phyloP scores from a whole-genome alignment of 2,797 vertebrate species.

The Peromyscus aztecus region DNA sequence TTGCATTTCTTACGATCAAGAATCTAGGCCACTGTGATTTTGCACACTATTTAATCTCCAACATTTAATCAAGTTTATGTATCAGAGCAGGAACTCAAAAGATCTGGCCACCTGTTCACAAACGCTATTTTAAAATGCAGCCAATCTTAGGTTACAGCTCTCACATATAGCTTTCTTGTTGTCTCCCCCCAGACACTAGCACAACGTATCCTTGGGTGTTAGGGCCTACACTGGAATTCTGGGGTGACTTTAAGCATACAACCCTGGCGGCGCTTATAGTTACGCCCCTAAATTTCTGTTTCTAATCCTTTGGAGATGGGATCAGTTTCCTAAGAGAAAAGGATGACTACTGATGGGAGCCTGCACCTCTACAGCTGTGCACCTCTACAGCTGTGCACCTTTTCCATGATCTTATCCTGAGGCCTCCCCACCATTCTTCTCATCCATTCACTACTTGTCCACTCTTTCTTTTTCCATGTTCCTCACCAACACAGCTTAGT shows the following conservation, averaged over 20 bases:
- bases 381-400: not conserved
- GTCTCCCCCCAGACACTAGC: not conserved
- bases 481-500: not conserved
- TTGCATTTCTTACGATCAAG: not conserved
- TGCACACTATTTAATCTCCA: not conserved
- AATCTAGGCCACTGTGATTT: not conserved
- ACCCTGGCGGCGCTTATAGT: not conserved
- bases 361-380: not conserved
- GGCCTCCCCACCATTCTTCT: not conserved
- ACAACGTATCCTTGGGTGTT: not conserved
- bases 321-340: not conserved
- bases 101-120: not conserved
- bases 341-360: not conserved
- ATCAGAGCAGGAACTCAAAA: not conserved
- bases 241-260: conserved; percentile 16
- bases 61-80: not conserved
- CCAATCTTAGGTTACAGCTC: not conserved
- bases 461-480: not conserved
- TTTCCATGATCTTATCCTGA: not conserved
- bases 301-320: not conserved
- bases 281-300: not conserved
- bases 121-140: not conserved
- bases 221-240: not conserved
- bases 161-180: not conserved
- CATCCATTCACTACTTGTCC: not conserved